Evolutionary conservation across 1,140 invertebrate genomes (phyloP), one percentile per base, ranked within the genome.

Genomic region (Neodiprion virginianus): DNA sequence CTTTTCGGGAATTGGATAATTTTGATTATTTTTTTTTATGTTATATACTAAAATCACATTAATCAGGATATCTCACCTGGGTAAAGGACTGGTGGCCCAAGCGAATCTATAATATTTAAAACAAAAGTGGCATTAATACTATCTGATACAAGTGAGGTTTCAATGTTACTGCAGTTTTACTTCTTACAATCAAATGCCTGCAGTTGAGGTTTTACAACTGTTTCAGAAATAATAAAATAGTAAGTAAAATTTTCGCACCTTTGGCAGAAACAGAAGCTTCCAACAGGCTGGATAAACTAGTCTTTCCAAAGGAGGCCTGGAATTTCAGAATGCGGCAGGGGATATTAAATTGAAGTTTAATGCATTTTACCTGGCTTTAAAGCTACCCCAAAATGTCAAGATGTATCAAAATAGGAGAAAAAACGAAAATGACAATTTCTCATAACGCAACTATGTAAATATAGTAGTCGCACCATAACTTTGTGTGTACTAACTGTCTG

Each of bases 241-340:
- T 67, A 8, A 3, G 28, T 21, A 40, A 72, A 76, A 76, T 76
- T 72, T 77, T 71, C 85, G 78, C 82, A 88, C 87, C 88, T 89
- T 88, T 88, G 10, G 82, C 84, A 50, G 86, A 88, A 66, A 89
- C 88, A 68, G 88, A 89, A 65, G 88, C 87, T 83, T 88, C 88
- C 78, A 89, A 77, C 23, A 88, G 83, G 79, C 88, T 88, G 81
- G 88, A 89, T 75, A 89, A 88, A 75, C 88, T 89, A 73, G 87
- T 89, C 78, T 88, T 89, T 86, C 87, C 87, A 83, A 84, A 87
- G 12, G 53, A 12, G 11, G 76, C 84, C 88, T 89, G 83, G 67
- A 89, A 84, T 75, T 74, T 78, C n/a, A 61, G 53, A 61, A 61
- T 17, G 53, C n/a, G 5, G 11, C 53, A 61, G 53, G n/a, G 11